These are phyloP conservation scores for Peromyscus melanophrys DNA, from an alignment of 2,797 vertebrate species.

Conservation along the genomic window DNA sequence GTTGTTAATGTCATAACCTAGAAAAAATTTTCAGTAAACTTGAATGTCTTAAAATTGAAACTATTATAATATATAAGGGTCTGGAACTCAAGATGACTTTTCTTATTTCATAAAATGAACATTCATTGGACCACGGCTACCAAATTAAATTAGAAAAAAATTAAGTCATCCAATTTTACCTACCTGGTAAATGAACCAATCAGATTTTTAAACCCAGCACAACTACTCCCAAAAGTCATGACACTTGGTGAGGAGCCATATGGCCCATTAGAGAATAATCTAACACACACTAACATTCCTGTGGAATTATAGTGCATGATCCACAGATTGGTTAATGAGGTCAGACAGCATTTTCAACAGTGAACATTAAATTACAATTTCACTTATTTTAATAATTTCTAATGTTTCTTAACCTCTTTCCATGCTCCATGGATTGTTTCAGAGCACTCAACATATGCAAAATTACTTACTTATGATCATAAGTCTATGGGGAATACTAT, in stretches of 20 bases:
- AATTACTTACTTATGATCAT: neutral
- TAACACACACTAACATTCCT: neutral
- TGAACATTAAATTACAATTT: constrained; percentile 18
- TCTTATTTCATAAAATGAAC: neutral
- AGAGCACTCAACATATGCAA: neutral
- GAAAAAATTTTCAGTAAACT: neutral
- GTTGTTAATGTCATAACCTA: neutral
- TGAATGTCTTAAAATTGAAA: neutral
- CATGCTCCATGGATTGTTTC: neutral
- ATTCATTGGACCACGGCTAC: neutral
- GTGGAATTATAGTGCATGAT: neutral
- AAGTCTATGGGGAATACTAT: neutral
- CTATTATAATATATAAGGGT: neutral
- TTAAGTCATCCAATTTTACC: neutral
- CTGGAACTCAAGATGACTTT: neutral
- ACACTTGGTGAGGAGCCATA: neutral
- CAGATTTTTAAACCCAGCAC: neutral
- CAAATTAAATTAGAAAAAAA: neutral
- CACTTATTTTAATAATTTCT: neutral
- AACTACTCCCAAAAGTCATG: neutral
- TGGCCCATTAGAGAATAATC: neutral
- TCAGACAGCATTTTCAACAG: constrained; percentile 12
- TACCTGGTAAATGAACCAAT: neutral
- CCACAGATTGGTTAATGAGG: neutral
- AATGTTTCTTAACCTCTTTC: neutral